These are phyloP conservation scores for Drosophila seguyi DNA, from an alignment of 1,140 invertebrate genomes.

Conservation along the genomic window DNA sequence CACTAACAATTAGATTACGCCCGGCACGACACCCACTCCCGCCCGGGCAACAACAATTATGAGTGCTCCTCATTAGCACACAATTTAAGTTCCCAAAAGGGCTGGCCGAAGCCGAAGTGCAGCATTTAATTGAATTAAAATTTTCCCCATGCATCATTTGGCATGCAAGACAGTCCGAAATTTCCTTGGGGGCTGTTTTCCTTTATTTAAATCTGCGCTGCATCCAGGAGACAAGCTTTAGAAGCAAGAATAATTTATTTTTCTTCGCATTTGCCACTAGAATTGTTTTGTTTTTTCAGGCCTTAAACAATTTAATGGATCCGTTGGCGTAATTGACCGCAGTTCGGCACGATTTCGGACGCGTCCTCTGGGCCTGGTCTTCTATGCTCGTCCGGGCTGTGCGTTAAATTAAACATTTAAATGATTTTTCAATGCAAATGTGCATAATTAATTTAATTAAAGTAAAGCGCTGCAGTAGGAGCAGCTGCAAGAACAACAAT, in stretches of 20 bases:
- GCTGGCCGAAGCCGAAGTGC: slow-evolving; percentile 22
- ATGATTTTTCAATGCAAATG: slow-evolving; percentile 75
- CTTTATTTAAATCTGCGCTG: not conserved
- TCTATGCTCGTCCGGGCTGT: slow-evolving; percentile 17
- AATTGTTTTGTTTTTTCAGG: not conserved
- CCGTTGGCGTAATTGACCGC: slow-evolving; percentile 48
- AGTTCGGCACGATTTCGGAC: not conserved
- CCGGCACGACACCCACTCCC: slow-evolving; percentile 61
- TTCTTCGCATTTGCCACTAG: not conserved
- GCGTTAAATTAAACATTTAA: slow-evolving; percentile 77
- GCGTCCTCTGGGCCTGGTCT: slow-evolving; percentile 2
- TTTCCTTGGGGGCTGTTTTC: not conserved
- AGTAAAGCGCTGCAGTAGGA: slow-evolving; percentile 50
- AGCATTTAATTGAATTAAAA: slow-evolving; percentile 40
- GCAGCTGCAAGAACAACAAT: slow-evolving; percentile 13
- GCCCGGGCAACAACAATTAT: slow-evolving; percentile 30
- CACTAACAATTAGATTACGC: slow-evolving; percentile 80
- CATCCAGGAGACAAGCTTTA: not conserved
- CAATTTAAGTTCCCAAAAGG: slow-evolving; percentile 36
- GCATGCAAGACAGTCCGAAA: not conserved
- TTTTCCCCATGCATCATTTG: slow-evolving; percentile 8
- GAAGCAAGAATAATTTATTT: not conserved
- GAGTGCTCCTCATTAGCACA: slow-evolving; percentile 57
- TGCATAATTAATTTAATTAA: slow-evolving; percentile 81
- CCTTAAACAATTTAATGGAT: slow-evolving; percentile 39